A percentile compares a stretch with the other conserved stretches of the same genome.
phyloP scores from a whole-genome alignment of 2,888 invertebrate species.

The Drosophila nr. perissopoda region DNA sequence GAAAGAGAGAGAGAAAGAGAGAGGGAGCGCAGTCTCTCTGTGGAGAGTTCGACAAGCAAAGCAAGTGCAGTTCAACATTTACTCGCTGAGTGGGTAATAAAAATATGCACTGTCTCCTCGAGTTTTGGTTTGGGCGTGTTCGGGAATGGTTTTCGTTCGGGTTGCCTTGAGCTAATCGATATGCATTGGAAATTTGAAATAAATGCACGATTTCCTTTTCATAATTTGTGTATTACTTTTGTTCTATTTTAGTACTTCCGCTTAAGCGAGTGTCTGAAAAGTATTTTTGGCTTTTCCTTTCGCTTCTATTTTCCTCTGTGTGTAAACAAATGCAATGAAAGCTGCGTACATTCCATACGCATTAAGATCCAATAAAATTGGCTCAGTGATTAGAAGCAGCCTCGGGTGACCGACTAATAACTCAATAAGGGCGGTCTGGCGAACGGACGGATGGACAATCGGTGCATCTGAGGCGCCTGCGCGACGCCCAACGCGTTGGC shows the following conservation, averaged over 20 bases:
- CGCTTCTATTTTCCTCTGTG: background rate
- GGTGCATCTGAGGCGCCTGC: conserved; percentile 19
- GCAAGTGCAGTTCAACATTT: conserved; percentile 39
- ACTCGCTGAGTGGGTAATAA: conserved; percentile 51
- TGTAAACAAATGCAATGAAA: conserved; percentile 34
- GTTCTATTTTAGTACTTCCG: conserved; percentile 62
- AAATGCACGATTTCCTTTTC: conserved; percentile 28
- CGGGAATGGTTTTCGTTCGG: conserved; percentile 20
- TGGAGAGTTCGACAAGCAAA: conserved; percentile 21
- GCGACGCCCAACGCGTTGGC: conserved; percentile 56
- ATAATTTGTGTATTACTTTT: conserved; percentile 53
- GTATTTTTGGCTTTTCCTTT: conserved; percentile 35
- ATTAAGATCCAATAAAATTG: conserved; percentile 9
- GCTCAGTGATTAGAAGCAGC: background rate
- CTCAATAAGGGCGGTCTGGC: background rate
- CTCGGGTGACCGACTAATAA: conserved; percentile 35
- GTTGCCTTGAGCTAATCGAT: conserved; percentile 45
- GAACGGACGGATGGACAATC: background rate
- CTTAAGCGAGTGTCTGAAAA: conserved; percentile 9
- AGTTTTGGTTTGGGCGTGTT: background rate
- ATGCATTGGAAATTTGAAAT: conserved; percentile 31
- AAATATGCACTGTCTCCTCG: conserved; percentile 36
- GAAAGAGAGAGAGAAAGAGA: background rate
- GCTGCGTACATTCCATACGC: conserved; percentile 7
- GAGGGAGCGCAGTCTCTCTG: background rate